These are phyloP conservation scores for Smittia sp. DNA, from an alignment of 2,888 invertebrate species.

Conservation along the genomic window DNA sequence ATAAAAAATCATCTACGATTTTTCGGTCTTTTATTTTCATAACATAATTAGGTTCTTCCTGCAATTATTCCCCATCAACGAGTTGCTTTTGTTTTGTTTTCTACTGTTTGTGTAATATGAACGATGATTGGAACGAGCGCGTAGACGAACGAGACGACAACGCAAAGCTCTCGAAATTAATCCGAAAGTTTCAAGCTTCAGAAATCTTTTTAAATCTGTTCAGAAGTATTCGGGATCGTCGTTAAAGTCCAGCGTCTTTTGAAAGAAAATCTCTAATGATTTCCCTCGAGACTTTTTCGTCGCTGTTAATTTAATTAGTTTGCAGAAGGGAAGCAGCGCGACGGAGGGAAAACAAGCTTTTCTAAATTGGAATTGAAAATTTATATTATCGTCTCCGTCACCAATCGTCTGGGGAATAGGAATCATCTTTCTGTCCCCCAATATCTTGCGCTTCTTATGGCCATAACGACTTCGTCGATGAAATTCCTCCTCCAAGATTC, in stretches of 20 bases:
- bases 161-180: not conserved
- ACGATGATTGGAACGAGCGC: not conserved
- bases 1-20: slow-evolving; percentile 11
- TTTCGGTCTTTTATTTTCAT: slow-evolving; percentile 37
- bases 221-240: not conserved
- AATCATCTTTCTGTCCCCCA: slow-evolving; percentile 11
- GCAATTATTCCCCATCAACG: slow-evolving; percentile 20
- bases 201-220: not conserved
- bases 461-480: too few species aligned
- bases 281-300: not conserved
- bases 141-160: not conserved
- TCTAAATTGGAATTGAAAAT: not conserved
- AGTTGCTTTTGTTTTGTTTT: not conserved
- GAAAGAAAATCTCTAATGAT: not conserved
- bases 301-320: slow-evolving; percentile 14
- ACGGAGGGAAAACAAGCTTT: not conserved
- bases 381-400: not conserved
- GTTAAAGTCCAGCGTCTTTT: not conserved
- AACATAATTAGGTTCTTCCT: slow-evolving; percentile 39
- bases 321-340: not conserved
- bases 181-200: slow-evolving; percentile 25
- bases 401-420: slow-evolving; percentile 14
- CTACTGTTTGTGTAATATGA: not conserved
- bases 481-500: not conserved
- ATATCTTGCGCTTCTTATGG: too few species aligned